Evolutionary conservation across 2,113 vertebrate species (phyloP).

Genomic region (Prietella phreatophila): DNA sequence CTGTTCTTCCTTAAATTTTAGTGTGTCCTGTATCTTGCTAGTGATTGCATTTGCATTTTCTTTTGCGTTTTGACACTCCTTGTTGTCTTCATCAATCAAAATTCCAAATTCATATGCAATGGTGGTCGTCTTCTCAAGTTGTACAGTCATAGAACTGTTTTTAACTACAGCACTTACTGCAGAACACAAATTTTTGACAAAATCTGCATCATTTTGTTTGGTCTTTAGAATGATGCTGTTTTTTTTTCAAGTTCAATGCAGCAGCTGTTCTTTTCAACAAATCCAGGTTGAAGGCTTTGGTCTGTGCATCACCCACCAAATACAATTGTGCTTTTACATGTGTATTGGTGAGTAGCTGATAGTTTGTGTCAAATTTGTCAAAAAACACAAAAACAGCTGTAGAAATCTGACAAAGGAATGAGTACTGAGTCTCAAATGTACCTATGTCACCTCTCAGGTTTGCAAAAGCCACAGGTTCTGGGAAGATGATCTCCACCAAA

Average conservation of each 20-base stretch:
- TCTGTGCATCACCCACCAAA: conserved; percentile 58
- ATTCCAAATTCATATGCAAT: conserved; percentile 60
- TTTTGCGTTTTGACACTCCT: conserved; percentile 58
- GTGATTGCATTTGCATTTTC: conserved; percentile 56
- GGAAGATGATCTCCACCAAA: conserved; percentile 72
- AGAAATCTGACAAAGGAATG: conserved; percentile 72
- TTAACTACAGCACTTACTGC: conserved; percentile 42
- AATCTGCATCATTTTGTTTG: conserved; percentile 59
- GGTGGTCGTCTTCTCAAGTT: conserved; percentile 52
- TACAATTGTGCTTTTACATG: conserved; percentile 54
- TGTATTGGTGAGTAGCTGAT: conserved; percentile 59
- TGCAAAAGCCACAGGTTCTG: conserved; percentile 68
- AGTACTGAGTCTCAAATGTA: conserved; percentile 66
- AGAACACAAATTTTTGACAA: conserved; percentile 50
- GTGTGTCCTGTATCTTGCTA: conserved; percentile 44
- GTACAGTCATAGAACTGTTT: conserved; percentile 1
- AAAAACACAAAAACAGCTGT: conserved; percentile 74
- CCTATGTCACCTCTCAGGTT: conserved; percentile 71
- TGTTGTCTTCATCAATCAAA: conserved; percentile 61
- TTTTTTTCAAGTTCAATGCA: conserved; percentile 47
- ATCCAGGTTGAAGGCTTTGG: neutral
- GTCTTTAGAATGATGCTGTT: conserved; percentile 54
- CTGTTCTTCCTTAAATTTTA: conserved; percentile 59
- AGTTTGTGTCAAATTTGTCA: conserved; percentile 59
- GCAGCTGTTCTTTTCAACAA: conserved; percentile 24